Evolutionary conservation across 2,113 vertebrate genomes (phyloP).

Genomic region (Dipodomys ordii): DNA sequence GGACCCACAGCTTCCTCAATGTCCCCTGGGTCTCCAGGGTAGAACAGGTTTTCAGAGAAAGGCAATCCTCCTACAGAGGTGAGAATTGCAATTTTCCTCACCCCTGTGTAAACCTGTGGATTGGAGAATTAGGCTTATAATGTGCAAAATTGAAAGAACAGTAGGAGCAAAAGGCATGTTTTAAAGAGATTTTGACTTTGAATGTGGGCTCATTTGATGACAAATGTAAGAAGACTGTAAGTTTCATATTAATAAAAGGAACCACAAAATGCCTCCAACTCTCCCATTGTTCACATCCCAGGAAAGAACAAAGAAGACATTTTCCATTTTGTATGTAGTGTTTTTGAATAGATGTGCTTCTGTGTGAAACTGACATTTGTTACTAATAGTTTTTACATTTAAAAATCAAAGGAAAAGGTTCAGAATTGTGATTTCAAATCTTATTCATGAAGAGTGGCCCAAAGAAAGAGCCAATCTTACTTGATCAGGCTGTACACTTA

Average conservation of each 20-base stretch:
- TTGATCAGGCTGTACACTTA: background rate
- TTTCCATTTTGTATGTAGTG: slow-evolving; percentile 10
- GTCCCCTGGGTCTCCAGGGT: too few relatives aligned
- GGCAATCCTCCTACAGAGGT: slow-evolving; percentile 36
- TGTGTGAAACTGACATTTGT: slow-evolving; percentile 2
- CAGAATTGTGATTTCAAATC: slow-evolving; percentile 6
- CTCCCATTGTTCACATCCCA: background rate
- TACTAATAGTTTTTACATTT: slow-evolving; percentile 19
- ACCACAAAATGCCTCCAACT: slow-evolving; percentile 21
- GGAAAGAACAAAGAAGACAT: slow-evolving; percentile 36
- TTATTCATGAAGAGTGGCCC: background rate
- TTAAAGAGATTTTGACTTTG: slow-evolving; percentile 27
- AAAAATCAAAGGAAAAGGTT: slow-evolving; percentile 1
- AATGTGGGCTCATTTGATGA: slow-evolving; percentile 3
- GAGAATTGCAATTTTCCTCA: slow-evolving; percentile 63
- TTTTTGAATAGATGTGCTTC: slow-evolving; percentile 36
- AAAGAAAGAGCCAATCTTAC: background rate
- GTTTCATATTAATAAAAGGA: slow-evolving; percentile 39
- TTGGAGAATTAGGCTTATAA: slow-evolving; percentile 60
- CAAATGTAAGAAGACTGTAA: background rate
- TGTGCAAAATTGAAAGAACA: slow-evolving; percentile 71
- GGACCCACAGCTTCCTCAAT: background rate
- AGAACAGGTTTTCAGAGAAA: background rate
- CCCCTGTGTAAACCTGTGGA: slow-evolving; percentile 20
- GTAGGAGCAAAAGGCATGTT: slow-evolving; percentile 29